A percentile compares a stretch with the other conserved stretches of the same genome.
These are phyloP conservation scores for Buphagus erythrorhynchus DNA, from an alignment of 2,797 vertebrate species.

Conservation along the genomic window DNA sequence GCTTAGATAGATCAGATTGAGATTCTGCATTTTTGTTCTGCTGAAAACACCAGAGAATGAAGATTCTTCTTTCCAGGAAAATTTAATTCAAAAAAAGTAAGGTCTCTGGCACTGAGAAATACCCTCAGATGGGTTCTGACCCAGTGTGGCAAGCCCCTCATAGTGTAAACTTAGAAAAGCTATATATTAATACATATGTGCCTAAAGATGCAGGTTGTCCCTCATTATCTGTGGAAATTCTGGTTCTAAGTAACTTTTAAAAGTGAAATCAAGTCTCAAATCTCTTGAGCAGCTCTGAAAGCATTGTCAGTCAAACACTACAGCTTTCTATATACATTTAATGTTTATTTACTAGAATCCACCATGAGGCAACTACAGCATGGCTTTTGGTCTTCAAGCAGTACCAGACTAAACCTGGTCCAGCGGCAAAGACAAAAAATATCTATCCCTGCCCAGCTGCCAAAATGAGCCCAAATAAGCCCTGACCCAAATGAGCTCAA, in stretches of 20 bases:
- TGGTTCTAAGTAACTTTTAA: background rate
- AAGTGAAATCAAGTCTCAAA: background rate
- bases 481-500: background rate
- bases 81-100: background rate
- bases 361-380: background rate
- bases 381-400: background rate
- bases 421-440: background rate
- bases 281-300: background rate
- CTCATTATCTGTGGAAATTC: background rate
- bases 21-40: background rate
- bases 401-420: background rate
- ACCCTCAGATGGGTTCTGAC: background rate
- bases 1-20: slow-evolving; percentile 36
- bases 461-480: background rate
- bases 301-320: background rate
- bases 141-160: background rate
- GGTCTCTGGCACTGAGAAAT: background rate
- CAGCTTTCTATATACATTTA: background rate
- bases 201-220: background rate
- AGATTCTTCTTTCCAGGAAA: slow-evolving; percentile 15
- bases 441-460: background rate
- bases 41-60: background rate
- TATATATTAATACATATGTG: background rate
- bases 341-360: background rate
- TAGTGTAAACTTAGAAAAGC: background rate